Conservation (phyloP, 2,888 invertebrate species). For the Bellardia pandia region DNA sequence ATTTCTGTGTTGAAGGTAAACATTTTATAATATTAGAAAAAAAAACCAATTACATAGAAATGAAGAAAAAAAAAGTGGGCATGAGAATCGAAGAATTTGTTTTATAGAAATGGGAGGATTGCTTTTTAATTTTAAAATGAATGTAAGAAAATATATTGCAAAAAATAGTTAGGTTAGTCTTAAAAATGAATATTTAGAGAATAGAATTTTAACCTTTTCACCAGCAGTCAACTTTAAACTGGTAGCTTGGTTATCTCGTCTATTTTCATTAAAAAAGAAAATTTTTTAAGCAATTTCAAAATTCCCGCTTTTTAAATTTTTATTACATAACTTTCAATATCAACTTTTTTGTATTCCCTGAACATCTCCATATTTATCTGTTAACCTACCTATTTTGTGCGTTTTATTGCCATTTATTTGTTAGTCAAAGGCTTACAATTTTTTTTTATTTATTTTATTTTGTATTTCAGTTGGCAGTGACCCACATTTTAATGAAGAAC, state of each 20-base stretch:
- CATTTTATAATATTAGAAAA: slow-evolving; percentile 62
- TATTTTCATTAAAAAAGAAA: too few relatives aligned
- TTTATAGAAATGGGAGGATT: slow-evolving; percentile 20
- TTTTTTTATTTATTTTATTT: slow-evolving; percentile 27
- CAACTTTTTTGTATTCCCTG: background rate
- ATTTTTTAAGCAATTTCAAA: too few relatives aligned
- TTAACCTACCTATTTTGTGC: slow-evolving; percentile 41
- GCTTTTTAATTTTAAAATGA: background rate
- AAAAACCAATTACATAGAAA: slow-evolving; percentile 40
- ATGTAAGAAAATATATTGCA: too few relatives aligned
- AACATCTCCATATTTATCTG: background rate
- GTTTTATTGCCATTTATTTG: slow-evolving; percentile 63
- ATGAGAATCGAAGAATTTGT: slow-evolving; percentile 35
- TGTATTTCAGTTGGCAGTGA: slow-evolving; percentile 66
- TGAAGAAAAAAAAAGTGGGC: slow-evolving; percentile 25
- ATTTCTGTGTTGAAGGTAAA: slow-evolving; percentile 69
- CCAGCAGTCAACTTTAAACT: too few relatives aligned
- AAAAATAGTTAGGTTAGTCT: too few relatives aligned
- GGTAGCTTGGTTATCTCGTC: too few relatives aligned
- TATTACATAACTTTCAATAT: too few relatives aligned
- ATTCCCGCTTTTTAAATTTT: too few relatives aligned
- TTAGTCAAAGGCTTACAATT: slow-evolving; percentile 31
- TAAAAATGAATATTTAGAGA: too few relatives aligned
- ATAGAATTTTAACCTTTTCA: too few relatives aligned
- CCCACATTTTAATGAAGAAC: slow-evolving; percentile 58